Base-by-base conservation (phyloP, 1,140 invertebrate genomes). In the Zaprionus kolodkinae region DNA sequence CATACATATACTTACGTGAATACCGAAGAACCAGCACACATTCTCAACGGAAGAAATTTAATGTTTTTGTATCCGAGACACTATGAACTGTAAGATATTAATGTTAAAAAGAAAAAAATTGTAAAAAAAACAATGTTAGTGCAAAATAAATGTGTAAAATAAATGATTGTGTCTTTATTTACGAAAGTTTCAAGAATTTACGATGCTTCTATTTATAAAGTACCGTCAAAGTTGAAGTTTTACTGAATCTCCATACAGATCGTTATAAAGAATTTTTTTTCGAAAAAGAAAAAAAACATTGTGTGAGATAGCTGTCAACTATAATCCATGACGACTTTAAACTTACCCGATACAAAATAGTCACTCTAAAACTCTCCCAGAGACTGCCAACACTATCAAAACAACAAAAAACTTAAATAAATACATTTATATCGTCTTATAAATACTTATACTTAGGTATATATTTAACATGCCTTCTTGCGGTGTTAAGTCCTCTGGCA, bases 71-170 rank as follows among this genome's bases (percentile, higher is more conserved):
- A 56, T 55, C 40, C 54, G 69, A 52, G 36, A 76, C 75, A 76
- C 77, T 73, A 72, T 79, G 70, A 83, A 82, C 72, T 76, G 66
- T 76, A 71, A 64, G 59, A 54, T 68, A 81, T 63, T 67, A 86
- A 67, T 86, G 78, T 85, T 86, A 36, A 36, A 25, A 40, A 15
- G 30, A 61, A 77, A 69, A 69, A 48, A 52, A 72, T 64, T 69
- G 21, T 21, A 68, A 48, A 43, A 68, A 72, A 71, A 68, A 55
- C 56, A 88, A 88, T 84, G 77, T 87, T 87, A 87, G 83, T 84
- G 84, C 84, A 87, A 87, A 87, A 87, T 87, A 87, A 87, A 87
- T 87, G 84, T 88, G 80, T 88, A 87, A 88, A 86, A 79, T 81
- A 76, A 67, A 12, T 12, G 9, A 9, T 25, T 2, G 17, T 21